phyloP scores from a whole-genome alignment of 2,113 vertebrate species.

The Suncus etruscus region DNA sequence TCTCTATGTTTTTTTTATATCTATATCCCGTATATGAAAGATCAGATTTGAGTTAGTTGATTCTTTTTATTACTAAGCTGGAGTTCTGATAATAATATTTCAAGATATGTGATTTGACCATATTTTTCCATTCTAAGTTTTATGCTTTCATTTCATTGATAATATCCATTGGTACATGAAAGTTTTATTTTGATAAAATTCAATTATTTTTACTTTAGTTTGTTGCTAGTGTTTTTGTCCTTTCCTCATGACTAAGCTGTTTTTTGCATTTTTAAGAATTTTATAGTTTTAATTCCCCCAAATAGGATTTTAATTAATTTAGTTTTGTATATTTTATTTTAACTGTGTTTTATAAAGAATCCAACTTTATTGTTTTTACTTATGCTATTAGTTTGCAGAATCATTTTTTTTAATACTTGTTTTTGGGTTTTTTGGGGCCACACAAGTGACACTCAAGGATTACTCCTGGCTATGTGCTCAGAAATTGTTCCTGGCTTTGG shows the following conservation, averaged over 20 bases:
- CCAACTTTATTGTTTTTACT: constrained; percentile 41
- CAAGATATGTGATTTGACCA: background rate
- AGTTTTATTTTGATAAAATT: constrained; percentile 36
- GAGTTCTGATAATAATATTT: background rate
- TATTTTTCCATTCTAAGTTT: background rate
- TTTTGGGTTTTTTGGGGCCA: too few species aligned
- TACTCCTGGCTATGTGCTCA: too few species aligned
- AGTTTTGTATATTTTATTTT: background rate
- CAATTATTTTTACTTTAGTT: constrained; percentile 34
- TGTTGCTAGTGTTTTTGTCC: background rate
- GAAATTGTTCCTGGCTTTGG: too few species aligned
- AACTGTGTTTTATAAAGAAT: background rate
- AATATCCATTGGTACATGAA: background rate
- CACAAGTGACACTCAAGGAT: too few species aligned
- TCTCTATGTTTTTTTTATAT: too few species aligned
- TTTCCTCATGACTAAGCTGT: background rate
- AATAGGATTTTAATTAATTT: background rate
- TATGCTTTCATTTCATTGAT: background rate
- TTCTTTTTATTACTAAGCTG: constrained; percentile 8
- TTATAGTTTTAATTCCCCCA: background rate
- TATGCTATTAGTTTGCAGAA: background rate
- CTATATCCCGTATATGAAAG: too few species aligned
- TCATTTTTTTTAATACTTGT: too few species aligned
- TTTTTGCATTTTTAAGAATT: background rate
- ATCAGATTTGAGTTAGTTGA: background rate